Evolutionary conservation across 2,888 invertebrate genomes (phyloP).

Genomic region (Nomada hirtipes): DNA sequence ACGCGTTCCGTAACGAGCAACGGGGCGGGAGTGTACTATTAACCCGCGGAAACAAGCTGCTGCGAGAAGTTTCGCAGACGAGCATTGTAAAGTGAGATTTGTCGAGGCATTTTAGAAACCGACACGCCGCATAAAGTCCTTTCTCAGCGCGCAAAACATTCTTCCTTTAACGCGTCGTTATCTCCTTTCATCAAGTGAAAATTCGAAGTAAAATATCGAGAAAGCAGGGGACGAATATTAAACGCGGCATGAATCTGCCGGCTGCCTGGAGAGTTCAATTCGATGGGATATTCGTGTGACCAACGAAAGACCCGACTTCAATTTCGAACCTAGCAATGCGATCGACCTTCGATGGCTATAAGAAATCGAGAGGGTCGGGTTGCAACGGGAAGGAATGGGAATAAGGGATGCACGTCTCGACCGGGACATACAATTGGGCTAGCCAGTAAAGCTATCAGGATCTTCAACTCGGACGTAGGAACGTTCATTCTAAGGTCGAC

Average conservation of each 20-base stretch:
- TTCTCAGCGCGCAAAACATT: no score
- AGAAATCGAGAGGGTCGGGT: conserved; percentile 20
- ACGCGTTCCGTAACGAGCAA: conserved; percentile 20
- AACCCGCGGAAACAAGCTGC: conserved; percentile 35
- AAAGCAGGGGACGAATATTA: background rate
- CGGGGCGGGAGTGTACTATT: conserved; percentile 38
- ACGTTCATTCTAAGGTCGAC: conserved; percentile 8
- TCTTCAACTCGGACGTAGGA: background rate
- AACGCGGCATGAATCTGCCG: conserved; percentile 1
- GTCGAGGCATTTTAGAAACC: conserved; percentile 43
- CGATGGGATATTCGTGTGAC: conserved; percentile 14
- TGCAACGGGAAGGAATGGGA: background rate
- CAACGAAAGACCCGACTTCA: conserved; percentile 15
- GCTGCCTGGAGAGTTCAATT: conserved; percentile 9
- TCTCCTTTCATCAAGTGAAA: no score
- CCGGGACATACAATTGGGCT: conserved; percentile 20
- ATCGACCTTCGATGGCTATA: conserved; percentile 17
- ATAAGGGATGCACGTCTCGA: conserved; percentile 16
- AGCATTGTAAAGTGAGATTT: conserved; percentile 58
- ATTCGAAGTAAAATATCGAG: background rate
- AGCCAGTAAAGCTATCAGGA: conserved; percentile 16
- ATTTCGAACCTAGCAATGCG: conserved; percentile 17
- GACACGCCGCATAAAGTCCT: background rate
- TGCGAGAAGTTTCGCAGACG: conserved; percentile 33
- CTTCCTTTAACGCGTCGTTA: background rate